Conservation (phyloP, 2,888 invertebrate genomes). For the Caenorhabditis sp. region DNA sequence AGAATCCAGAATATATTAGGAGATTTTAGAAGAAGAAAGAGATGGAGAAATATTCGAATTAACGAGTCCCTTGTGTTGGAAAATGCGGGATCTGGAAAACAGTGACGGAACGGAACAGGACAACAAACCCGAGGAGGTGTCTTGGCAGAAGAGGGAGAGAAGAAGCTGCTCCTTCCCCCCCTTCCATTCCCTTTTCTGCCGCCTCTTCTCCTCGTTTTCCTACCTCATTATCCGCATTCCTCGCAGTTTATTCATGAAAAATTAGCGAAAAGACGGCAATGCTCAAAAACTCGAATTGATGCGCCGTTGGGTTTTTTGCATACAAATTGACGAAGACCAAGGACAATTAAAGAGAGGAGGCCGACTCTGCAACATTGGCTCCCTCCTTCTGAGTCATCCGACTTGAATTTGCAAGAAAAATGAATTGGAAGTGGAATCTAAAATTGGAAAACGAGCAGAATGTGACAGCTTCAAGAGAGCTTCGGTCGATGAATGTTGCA, state of each 20-base stretch:
- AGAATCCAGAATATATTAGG: constrained; percentile 36
- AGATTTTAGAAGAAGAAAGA: not conserved
- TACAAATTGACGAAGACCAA: constrained; percentile 39
- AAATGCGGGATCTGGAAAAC: constrained; percentile 17
- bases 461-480: not conserved
- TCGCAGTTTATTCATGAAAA: constrained; percentile 58
- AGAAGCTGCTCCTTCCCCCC: not conserved
- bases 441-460: not conserved
- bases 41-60: not conserved
- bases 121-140: not conserved
- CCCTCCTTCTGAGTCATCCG: constrained; percentile 28
- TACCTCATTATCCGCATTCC: constrained; percentile 52
- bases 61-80: not conserved
- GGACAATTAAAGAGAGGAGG: constrained; percentile 12
- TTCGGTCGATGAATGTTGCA: not conserved
- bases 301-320: constrained; percentile 47
- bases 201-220: constrained; percentile 4
- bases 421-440: not conserved
- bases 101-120: not conserved
- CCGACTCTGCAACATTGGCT: constrained; percentile 30
- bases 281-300: constrained; percentile 18
- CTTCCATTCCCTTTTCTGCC: constrained; percentile 4
- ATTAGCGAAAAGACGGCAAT: constrained; percentile 41
- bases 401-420: constrained; percentile 20
- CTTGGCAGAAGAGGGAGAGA: not conserved